phyloP scores from a whole-genome alignment of 2,797 vertebrate genomes.

The Propithecus deckenii region DNA sequence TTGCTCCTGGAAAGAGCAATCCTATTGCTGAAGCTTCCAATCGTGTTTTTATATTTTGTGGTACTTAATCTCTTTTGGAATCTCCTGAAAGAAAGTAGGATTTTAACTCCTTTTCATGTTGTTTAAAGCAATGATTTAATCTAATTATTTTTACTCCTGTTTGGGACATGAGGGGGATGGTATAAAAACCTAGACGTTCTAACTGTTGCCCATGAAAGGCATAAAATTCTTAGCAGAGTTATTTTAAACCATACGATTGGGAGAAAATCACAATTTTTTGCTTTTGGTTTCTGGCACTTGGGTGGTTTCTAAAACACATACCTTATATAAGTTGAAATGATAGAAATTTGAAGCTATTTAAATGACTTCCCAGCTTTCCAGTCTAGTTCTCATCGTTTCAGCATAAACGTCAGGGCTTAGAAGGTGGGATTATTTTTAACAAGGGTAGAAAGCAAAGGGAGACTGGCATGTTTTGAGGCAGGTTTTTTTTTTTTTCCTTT shows the following conservation, averaged over 20 bases:
- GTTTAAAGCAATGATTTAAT: conserved; percentile 6
- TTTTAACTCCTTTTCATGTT: conserved; percentile 34
- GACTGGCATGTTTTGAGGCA: conserved; percentile 63
- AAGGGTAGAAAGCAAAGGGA: conserved; percentile 12
- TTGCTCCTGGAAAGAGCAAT: neutral
- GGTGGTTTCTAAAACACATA: conserved; percentile 51
- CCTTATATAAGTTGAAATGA: conserved; percentile 53
- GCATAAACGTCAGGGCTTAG: conserved; percentile 57
- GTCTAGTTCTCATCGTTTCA: conserved; percentile 56
- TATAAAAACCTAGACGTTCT: conserved; percentile 15
- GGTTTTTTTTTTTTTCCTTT: neutral
- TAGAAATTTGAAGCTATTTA: conserved; percentile 59
- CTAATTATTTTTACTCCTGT: conserved; percentile 54
- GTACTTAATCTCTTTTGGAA: conserved; percentile 25
- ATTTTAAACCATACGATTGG: conserved; percentile 50
- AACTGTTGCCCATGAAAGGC: conserved; percentile 17
- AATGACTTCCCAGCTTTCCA: conserved; percentile 21
- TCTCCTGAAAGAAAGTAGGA: neutral
- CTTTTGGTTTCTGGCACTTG: conserved; percentile 40
- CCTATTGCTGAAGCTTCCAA: neutral
- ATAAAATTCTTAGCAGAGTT: conserved; percentile 21
- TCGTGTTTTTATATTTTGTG: neutral
- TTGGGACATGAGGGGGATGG: neutral
- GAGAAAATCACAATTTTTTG: neutral
- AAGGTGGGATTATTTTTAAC: conserved; percentile 69